phyloP scores from a whole-genome alignment of 2,888 invertebrate genomes.

The Drosophila silvestris region DNA sequence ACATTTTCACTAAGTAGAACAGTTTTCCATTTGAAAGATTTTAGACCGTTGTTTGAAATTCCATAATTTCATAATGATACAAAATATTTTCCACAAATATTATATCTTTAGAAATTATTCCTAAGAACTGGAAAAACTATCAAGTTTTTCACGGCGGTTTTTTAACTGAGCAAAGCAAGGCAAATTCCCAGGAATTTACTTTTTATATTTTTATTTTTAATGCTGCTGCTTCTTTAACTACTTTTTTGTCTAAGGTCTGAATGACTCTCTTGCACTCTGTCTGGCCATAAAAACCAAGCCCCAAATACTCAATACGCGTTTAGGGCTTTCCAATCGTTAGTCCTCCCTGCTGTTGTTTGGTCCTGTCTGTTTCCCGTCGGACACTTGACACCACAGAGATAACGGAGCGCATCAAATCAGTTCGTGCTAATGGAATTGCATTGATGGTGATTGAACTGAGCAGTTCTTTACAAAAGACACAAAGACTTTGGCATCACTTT shows the following conservation, averaged over 20 bases:
- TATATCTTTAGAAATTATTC: not conserved
- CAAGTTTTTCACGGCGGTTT: not conserved
- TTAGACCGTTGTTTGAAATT: not conserved
- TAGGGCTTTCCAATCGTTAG: slow-evolving; percentile 74
- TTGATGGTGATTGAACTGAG: slow-evolving; percentile 75
- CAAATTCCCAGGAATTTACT: slow-evolving; percentile 1
- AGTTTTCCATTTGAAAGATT: not conserved
- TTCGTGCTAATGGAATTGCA: slow-evolving; percentile 81
- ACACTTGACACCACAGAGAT: slow-evolving; percentile 48
- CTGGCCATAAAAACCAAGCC: slow-evolving; percentile 45
- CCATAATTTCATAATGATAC: not conserved
- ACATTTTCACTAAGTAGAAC: not conserved
- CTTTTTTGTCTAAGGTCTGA: slow-evolving; percentile 22
- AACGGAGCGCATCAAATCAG: slow-evolving; percentile 75
- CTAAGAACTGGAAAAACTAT: not conserved
- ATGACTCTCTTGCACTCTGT: slow-evolving; percentile 27
- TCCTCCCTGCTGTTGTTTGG: slow-evolving; percentile 33
- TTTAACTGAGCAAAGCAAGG: not conserved
- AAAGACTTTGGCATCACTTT: slow-evolving; percentile 7
- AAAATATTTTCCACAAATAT: not conserved
- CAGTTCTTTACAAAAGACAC: slow-evolving; percentile 9
- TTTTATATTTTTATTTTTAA: slow-evolving; percentile 2
- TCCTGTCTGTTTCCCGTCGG: slow-evolving; percentile 38
- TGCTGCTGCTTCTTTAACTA: not conserved
- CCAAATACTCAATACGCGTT: slow-evolving; percentile 43